Conservation (phyloP, 2,888 invertebrate species). For the Tachina grossa region DNA sequence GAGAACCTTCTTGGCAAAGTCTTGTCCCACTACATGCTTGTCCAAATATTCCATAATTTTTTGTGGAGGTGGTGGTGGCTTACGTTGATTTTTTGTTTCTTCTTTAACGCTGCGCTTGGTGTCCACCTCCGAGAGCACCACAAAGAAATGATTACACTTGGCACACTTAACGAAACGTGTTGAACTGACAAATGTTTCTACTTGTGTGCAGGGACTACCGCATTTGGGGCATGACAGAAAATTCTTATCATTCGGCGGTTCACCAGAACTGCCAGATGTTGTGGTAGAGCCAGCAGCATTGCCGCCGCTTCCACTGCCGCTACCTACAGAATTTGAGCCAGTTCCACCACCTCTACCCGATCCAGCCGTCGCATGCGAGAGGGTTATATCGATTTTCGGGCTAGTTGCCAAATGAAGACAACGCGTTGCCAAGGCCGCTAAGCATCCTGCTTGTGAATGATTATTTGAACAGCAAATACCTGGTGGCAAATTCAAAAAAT, state of each 20-base stretch:
- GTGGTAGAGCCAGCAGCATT: constrained; percentile 63
- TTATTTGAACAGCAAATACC: constrained; percentile 58
- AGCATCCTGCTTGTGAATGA: constrained; percentile 52
- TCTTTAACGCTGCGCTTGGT: constrained; percentile 93
- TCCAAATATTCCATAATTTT: constrained; percentile 98
- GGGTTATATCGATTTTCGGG: constrained; percentile 62
- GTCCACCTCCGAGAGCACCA: constrained; percentile 96
- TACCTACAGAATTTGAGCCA: constrained; percentile 53
- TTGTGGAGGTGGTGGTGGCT: constrained; percentile 97
- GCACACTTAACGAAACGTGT: constrained; percentile 99
- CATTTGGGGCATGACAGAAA: constrained; percentile 97
- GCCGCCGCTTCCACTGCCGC: constrained; percentile 67
- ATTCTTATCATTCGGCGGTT: constrained; percentile 85
- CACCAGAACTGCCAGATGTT: constrained; percentile 81
- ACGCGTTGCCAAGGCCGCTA: constrained; percentile 70
- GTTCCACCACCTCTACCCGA: constrained; percentile 55
- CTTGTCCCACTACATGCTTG: constrained; percentile 98
- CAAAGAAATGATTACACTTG: constrained; percentile 98
- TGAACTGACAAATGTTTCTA: constrained; percentile 98
- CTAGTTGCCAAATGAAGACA: constrained; percentile 64
- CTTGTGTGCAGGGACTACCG: constrained; percentile 98
- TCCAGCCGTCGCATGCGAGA: constrained; percentile 58
- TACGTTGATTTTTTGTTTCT: constrained; percentile 87
- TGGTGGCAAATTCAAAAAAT: not conserved
- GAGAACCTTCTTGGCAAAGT: constrained; percentile 97